Base-by-base conservation (phyloP, 1,140 invertebrate genomes). In the Lordiphosa mommai region DNA sequence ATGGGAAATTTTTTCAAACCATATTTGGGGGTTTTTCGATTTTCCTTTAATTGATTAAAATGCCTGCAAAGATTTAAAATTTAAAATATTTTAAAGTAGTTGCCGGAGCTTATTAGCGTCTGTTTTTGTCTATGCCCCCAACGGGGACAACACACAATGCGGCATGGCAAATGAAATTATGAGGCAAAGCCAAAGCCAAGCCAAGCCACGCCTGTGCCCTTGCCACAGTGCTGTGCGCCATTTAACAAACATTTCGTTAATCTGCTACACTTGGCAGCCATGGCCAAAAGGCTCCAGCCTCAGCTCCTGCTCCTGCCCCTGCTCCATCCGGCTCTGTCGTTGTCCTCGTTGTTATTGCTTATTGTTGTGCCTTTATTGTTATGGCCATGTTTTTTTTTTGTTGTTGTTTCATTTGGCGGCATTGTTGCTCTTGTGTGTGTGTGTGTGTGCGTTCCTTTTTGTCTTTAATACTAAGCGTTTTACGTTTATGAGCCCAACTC, bases 351-450 rank as follows among this genome's bases (percentile, higher is more conserved):
- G 77, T 82, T 84, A 69, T 67, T 82, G 77, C 77, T 82, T 82
- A 82, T 82, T 82, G 72, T 82, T 82, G 71, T 72, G 68, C 77
- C 72, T 82, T 82, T 82, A 82, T 82, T 82, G 77, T 82, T 82
- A 82, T 76, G 63, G 72, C 77, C 77, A 77, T 82, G 67, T 82
- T 82, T 76, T 77, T 59, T 50, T 33, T 41, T 66, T 64, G 34
- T 74, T 82, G 61, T 66, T 82, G 59, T 84, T 82, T 76, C 77
- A 76, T 82, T 84, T 82, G 77, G 67, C 44, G 77, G 77, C 77
- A 76, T 84, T 82, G 77, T 82, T 74, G 59, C 12, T 55, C 30
- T 7, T 37, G 3, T 44, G 33, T 64, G 2, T 49, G 43, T 70
- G 36, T 23, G 36, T 43, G 58, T 29, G 12, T 44, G 23, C 23